Conservation (phyloP, 2,888 invertebrate species). For the Drosophila hawaiiensis region DNA sequence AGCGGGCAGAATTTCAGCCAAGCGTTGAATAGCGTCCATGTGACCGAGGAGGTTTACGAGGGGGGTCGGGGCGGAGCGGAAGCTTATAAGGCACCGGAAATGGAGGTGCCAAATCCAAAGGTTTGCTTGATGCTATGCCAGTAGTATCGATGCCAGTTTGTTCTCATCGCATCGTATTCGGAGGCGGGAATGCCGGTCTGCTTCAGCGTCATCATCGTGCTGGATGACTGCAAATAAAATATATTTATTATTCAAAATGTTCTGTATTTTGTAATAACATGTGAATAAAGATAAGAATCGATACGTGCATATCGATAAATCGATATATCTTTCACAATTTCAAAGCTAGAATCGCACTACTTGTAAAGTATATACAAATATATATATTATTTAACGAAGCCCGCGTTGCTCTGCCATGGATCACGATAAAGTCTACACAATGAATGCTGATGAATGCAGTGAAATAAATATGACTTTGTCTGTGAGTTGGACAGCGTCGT, state of each 20-base stretch:
- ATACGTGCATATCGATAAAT: too few relatives aligned
- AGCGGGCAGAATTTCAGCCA: slow-evolving; percentile 4
- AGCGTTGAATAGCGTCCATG: slow-evolving; percentile 16
- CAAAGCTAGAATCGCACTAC: too few relatives aligned
- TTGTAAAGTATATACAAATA: too few relatives aligned
- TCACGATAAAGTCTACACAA: too few relatives aligned
- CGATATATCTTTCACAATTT: too few relatives aligned
- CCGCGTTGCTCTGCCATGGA: too few relatives aligned
- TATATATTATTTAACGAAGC: too few relatives aligned
- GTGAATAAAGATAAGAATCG: too few relatives aligned
- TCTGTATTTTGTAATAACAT: too few relatives aligned
- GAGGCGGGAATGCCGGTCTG: slow-evolving; percentile 94
- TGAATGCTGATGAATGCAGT: neutral
- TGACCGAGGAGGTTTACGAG: neutral
- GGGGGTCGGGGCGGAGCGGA: neutral
- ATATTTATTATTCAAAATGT: too few relatives aligned
- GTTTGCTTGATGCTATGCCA: slow-evolving; percentile 94
- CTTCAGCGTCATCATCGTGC: slow-evolving; percentile 92
- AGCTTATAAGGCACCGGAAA: slow-evolving; percentile 62
- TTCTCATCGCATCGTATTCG: slow-evolving; percentile 91
- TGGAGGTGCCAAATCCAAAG: slow-evolving; percentile 83
- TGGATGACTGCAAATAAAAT: slow-evolving; percentile 89
- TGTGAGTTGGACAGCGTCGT: neutral
- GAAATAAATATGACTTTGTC: slow-evolving; percentile 1
- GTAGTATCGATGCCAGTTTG: slow-evolving; percentile 97